Base-by-base conservation (phyloP, 2,888 invertebrate genomes). In the Stenurella melanura region DNA sequence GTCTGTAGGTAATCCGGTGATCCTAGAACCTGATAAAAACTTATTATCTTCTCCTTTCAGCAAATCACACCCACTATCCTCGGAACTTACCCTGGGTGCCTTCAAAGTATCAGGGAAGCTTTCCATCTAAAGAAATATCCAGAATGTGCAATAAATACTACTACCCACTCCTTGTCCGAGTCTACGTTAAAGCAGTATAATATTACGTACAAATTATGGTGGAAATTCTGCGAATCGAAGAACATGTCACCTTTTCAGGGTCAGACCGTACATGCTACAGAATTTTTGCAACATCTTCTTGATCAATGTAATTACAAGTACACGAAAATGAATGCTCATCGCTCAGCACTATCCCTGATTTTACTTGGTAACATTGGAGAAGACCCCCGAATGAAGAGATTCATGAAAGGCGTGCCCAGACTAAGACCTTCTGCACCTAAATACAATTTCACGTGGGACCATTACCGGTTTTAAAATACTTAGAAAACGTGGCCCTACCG, bases 401-500 rank as follows among this genome's bases (percentile, higher is more conserved):
- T 78, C 60, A 54, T 76, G 34, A 80, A 76, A 61, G 78, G 76
- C 5, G 12, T 72, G 21, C 69, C 63, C 54, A 66, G 56, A 9
- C 34, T 56, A 10, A 60, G 67, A 9, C 74, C 79, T 10, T 15
- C 66, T 17, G 10, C 15, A 12, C 79, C 76, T 11, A 77, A 61
- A 38, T 77, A 79, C 67, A 38, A 63, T 1, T 12, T 18, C 7
- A 79, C 77, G 9, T 79, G 75, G 77, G 67, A 77, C 61, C 74
- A 72, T n/a, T n/a, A n/a, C n/a, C n/a, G n/a, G 60, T 19, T 4
- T 17, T 50, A n/a, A 38, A 18, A 50, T 76, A n/a, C 11, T 34
- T 77, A 21, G 58, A 67, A 26, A 19, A 70, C 60, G 7, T 72
- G 15, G 38, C 38, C 3, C 15, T 18, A 17, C 17, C 50, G 17